Base-by-base conservation (phyloP, 2,113 vertebrate genomes). In the Ceyx melanurus region DNA sequence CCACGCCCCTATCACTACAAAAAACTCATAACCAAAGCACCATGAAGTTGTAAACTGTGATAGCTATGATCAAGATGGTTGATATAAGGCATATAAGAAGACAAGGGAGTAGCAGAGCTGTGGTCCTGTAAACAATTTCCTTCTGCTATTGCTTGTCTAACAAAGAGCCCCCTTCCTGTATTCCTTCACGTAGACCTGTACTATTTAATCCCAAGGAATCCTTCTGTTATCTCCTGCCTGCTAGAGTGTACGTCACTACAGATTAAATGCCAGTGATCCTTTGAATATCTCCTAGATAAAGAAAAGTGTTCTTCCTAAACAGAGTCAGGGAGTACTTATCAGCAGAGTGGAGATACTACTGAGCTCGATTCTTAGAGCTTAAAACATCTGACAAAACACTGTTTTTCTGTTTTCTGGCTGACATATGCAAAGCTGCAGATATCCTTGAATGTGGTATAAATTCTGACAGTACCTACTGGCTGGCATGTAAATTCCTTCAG, bases 401-500 rank as follows among this genome's bases (percentile, higher is more conserved):
- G 37, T 5, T 67, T 57, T 28, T 67, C 53, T 26, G 64, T 37
- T 65, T 25, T 60, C 2, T 35, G 37, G 48, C 43, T 66, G 75
- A 25, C 46, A 21, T 7, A 23, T 37, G 76, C 20, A 61, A 10
- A 88, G 5, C 65, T 42, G 31, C 20, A 64, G 37, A 3, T n/a
- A 5, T 2, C 7, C 3, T 46, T 0, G 2, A 37, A 37, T 0
- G 7, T 5, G 31, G 33, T 3, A 7, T 42, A n/a, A 53, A 5
- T 43, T n/a, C 54, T 31, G 51, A 19, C 28, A 64, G 35, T 46
- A 6, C 31, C 56, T 6, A 1, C 16, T 54, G 10, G 21, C 16
- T 28, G 48, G 18, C 23, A 54, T 0, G 1, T 11, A 8, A 37
- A 51, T 51, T 48, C 73, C 88, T 42, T 14, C 6, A 15, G 56